Conservation (phyloP, 2,797 vertebrate genomes). For the Echiichthys vipera region DNA sequence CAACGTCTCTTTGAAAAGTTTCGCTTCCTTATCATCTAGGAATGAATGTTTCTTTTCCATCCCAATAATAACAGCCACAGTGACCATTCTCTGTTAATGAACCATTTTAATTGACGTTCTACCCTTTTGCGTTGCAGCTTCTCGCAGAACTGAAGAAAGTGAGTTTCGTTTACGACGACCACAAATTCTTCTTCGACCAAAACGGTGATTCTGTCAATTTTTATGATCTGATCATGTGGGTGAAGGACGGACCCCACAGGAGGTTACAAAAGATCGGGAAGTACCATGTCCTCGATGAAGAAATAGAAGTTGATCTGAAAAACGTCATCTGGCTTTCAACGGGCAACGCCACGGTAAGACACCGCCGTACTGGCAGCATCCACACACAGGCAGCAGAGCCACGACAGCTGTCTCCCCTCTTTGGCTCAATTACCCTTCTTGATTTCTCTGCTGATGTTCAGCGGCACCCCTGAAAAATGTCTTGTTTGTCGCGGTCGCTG, state of each 20-base stretch:
- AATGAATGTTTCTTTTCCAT: neutral
- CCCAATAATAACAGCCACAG: neutral
- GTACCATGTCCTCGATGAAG: slow-evolving; percentile 34
- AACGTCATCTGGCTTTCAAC: slow-evolving; percentile 42
- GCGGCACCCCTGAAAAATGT: too few species aligned
- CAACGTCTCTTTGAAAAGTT: neutral
- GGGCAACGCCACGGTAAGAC: slow-evolving; percentile 47
- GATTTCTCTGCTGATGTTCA: too few species aligned
- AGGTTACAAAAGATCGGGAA: slow-evolving; percentile 60
- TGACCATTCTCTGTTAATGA: neutral
- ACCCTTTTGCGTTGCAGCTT: slow-evolving; percentile 63
- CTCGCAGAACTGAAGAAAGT: slow-evolving; percentile 70
- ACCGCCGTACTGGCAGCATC: neutral
- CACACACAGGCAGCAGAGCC: too few species aligned
- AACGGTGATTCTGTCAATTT: slow-evolving; percentile 69
- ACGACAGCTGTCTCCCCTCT: too few species aligned
- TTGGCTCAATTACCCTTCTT: too few species aligned
- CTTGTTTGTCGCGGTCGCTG: too few species aligned
- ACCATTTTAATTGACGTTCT: neutral
- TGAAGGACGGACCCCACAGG: slow-evolving; percentile 23
- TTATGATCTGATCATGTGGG: slow-evolving; percentile 78
- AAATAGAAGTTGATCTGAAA: neutral
- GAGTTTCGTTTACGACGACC: slow-evolving; percentile 43
- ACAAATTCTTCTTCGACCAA: slow-evolving; percentile 63
- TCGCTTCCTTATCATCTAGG: neutral